phyloP scores from a whole-genome alignment of 2,113 vertebrate species.

The Donacobius atricapilla region DNA sequence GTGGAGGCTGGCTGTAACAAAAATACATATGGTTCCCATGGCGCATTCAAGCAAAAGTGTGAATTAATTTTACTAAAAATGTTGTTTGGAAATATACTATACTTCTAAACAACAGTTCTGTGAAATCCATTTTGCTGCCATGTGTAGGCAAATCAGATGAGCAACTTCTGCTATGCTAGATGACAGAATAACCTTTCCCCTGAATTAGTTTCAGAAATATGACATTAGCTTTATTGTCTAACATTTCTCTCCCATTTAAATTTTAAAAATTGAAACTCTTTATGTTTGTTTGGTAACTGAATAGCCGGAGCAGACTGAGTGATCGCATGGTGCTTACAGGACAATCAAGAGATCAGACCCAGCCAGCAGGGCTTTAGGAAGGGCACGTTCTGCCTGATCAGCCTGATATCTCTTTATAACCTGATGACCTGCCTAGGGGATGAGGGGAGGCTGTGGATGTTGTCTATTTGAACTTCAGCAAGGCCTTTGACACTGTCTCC shows the following conservation, averaged over 20 bases:
- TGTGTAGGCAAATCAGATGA: not conserved
- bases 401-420: not conserved
- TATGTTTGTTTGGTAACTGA: not conserved
- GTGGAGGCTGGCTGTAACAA: constrained; percentile 53
- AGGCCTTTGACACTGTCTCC: not conserved
- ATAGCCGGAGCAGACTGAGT: not conserved
- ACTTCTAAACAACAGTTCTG: not conserved
- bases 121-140: not conserved
- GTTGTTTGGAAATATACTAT: not conserved
- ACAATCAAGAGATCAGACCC: not conserved
- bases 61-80: constrained; percentile 46
- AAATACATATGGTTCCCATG: constrained; percentile 48
- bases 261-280: not conserved
- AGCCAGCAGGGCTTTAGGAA: not conserved
- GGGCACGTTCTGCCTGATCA: not conserved
- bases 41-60: constrained; percentile 39
- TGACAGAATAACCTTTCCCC: not conserved
- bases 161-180: not conserved
- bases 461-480: not conserved
- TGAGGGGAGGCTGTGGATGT: not conserved
- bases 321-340: fast-evolving
- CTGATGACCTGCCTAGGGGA: not conserved
- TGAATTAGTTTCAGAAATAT: not conserved
- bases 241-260: not conserved
- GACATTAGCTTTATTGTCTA: not conserved